phyloP scores from a whole-genome alignment of 1,140 invertebrate species.

The Cotesia chilonis region DNA sequence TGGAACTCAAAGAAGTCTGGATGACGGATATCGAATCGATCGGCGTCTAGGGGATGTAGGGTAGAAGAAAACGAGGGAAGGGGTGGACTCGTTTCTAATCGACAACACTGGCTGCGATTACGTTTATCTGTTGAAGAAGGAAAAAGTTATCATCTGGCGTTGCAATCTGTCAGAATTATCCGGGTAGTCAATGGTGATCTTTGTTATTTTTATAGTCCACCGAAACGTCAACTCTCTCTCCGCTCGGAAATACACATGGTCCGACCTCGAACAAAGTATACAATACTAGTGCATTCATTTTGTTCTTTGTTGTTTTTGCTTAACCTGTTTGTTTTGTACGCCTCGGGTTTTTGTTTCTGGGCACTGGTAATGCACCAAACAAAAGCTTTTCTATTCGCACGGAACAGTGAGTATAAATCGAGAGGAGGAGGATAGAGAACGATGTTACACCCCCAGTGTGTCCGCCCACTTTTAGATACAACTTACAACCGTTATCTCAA shows the following conservation, averaged over 20 bases:
- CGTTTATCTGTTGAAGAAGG: no score
- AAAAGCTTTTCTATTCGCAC: constrained; percentile 21
- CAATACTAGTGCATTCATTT: constrained; percentile 3
- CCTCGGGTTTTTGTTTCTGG: constrained; percentile 12
- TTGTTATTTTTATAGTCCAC: constrained; percentile 4
- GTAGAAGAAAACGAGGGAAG: no score
- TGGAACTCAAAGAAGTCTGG: no score
- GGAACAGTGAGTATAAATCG: constrained; percentile 28
- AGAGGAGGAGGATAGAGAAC: constrained; percentile 11
- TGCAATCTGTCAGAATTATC: constrained; percentile 3
- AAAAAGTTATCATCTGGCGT: not conserved
- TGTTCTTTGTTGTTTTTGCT: not conserved
- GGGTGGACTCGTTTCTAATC: no score
- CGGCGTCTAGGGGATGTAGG: no score
- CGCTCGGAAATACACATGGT: not conserved
- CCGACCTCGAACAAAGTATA: constrained; percentile 2
- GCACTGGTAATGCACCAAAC: constrained; percentile 11
- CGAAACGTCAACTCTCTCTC: not conserved
- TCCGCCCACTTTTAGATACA: constrained; percentile 25
- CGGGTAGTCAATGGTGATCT: not conserved
- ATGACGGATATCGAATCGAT: no score
- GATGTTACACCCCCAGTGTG: constrained; percentile 21
- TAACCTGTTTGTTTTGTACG: constrained; percentile 9
- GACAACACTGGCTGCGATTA: no score
- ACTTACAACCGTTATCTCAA: constrained; percentile 22